Evolutionary conservation across 2,797 vertebrate genomes (phyloP), one percentile per base, ranked within the genome.

Genomic region (Peromyscus aztecus): DNA sequence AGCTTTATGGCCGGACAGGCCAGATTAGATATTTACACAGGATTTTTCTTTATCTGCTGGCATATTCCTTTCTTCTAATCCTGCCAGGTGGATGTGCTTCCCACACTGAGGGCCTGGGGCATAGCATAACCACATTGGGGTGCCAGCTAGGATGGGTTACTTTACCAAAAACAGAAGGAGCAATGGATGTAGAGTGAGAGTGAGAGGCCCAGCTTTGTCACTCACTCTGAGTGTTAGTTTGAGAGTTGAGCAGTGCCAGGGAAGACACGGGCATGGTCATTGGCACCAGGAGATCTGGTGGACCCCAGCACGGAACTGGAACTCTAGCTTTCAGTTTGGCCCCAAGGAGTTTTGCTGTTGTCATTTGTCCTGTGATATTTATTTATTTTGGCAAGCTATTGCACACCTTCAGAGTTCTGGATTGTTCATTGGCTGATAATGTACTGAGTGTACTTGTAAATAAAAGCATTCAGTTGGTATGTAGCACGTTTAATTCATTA

Each of bases 11-110:
- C 94, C 34, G 84, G 95, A 97, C n/a, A 75, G 76, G 77, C 96
- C 93, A 95, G 96, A 96, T 69, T 94, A 97, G 93, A 37, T 90
- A 95, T 96, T 95, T 97, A 97, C 43, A 34, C 5, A 37, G 40
- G 69, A 10, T 59, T 96, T 97, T 97, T 92, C 85, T 91, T 97
- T 96, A 86, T 97, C 91, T 69, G 95, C 85, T 98, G 92, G 81
- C 82, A 94, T 93, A 92, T 78, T 97, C 76, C 43, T 16, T 93
- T 92, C 91, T 89, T 94, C 37, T 69, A 76, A 96, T 34, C 65
- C 98, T 94, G n/a, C 34, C 85, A 29, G 94, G 97, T 96, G 89
- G 49, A 94, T 76, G 76, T 93, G 76, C 40, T 95, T 91, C 57
- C 77, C 24, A 88, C 8, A 37, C 17, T 31, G 78, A 97, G 43